Evolutionary conservation across 2,888 invertebrate genomes (phyloP), one percentile per base, ranked within the genome.

Genomic region (Kryphioiulus occultus): DNA sequence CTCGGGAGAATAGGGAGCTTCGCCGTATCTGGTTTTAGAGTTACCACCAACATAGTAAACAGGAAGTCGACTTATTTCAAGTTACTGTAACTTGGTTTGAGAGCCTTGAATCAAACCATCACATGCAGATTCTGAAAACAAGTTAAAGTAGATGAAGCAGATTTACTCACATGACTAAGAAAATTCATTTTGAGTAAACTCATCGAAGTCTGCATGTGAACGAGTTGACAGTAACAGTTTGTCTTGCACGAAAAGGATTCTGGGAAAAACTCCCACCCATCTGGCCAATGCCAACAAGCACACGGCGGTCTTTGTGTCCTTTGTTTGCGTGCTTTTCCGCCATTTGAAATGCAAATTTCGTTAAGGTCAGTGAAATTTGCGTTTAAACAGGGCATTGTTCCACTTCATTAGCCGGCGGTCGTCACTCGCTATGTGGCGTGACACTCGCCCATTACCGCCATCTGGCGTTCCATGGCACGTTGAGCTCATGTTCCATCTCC

Each of bases 341-440:
- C 53, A 53, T 53, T 53, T 53, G 5, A 53, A 53, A 53, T 53
- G 53, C 53, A 53, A 53, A 53, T 53, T n/a, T 53, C 53, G 53
- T 53, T 53, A 3, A 53, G 53, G 53, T 53, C 53, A 53, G 53
- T 53, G 53, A 53, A 53, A 53, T 53, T 53, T 53, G n/a, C n/a
- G 53, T 53, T 15, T n/a, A 53, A 53, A n/a, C 53, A 53, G 53
- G n/a, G 53, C 53, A 53, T 53, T 53, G 53, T 53, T 53, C 53
- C 53, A 19, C 53, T 53, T 53, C 53, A 53, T 53, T 53, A 53
- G 19, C n/a, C 53, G 53, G n/a, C 19, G 53, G 53, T 53, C 53
- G 53, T 53, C 53, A 53, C 53, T n/a, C 53, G 53, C n/a, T n/a
- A 53, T n/a, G 53, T 53, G 53, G 53, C 53, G 53, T 53, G 53